Percentiles rank a stretch among this genome's conserved stretches.
Evolutionary conservation across 2,113 vertebrate species (phyloP).

Genomic region (Phycodurus eques): DNA sequence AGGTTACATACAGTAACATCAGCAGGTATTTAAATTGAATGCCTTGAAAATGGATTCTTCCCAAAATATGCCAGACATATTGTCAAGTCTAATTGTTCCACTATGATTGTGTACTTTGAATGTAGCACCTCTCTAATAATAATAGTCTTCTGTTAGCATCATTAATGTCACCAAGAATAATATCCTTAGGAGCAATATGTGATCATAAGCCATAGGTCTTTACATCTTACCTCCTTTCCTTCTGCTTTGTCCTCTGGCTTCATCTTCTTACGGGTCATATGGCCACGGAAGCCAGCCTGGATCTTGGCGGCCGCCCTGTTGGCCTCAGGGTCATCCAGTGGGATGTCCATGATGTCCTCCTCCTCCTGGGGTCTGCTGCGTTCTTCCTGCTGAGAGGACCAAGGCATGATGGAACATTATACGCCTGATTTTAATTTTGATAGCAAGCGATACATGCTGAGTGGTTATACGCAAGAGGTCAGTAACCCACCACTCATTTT

Average conservation of each 20-base stretch:
- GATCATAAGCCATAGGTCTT: constrained; percentile 44
- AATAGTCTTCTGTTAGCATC: constrained; percentile 8
- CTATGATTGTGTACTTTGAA: background rate
- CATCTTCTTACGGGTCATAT: constrained; percentile 99
- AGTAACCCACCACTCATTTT: constrained; percentile 12
- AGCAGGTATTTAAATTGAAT: background rate
- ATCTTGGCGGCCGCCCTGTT: constrained; percentile 97
- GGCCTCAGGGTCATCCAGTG: constrained; percentile 91
- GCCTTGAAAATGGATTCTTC: constrained; percentile 1
- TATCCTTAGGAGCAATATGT: constrained; percentile 26
- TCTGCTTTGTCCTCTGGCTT: constrained; percentile 87
- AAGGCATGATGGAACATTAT: background rate
- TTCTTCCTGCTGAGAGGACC: constrained; percentile 77
- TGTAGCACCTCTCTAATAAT: background rate
- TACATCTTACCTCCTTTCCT: constrained; percentile 80
- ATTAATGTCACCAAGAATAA: constrained; percentile 31
- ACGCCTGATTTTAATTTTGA: background rate
- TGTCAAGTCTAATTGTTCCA: background rate
- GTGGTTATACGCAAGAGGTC: constrained; percentile 25
- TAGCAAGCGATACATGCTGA: background rate
- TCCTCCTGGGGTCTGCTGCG: constrained; percentile 87
- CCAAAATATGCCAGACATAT: background rate
- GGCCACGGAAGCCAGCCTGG: constrained; percentile 96
- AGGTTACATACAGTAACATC: background rate
- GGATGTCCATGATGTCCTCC: constrained; percentile 97